A percentile compares a stretch with the other conserved stretches of the same genome.
phyloP scores from a whole-genome alignment of 2,113 vertebrate species.

The Jaculus jaculus region DNA sequence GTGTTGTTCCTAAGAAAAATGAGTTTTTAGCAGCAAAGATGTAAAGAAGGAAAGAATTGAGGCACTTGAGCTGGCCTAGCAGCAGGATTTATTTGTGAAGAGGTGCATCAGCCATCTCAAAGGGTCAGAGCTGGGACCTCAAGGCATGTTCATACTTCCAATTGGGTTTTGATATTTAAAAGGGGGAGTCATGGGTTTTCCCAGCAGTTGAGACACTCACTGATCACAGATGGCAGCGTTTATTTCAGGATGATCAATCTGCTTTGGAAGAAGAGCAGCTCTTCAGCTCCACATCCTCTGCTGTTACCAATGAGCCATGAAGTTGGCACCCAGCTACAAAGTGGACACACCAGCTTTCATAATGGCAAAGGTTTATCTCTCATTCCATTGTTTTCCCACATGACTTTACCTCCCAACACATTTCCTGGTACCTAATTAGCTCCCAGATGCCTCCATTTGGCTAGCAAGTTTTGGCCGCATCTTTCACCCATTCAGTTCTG shows the following conservation, averaged over 20 bases:
- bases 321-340: not conserved
- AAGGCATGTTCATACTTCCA: not conserved
- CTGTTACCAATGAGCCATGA: not conserved
- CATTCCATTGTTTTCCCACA: not conserved
- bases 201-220: not conserved
- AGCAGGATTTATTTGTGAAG: not conserved
- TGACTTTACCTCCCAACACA: not conserved
- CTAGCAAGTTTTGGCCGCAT: not conserved
- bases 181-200: not conserved
- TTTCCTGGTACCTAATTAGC: not conserved
- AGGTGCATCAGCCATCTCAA: not conserved
- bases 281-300: not conserved
- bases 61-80: not conserved
- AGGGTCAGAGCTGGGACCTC: not conserved
- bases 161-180: not conserved
- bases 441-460: not conserved
- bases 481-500: not conserved
- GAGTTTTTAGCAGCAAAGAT: not conserved
- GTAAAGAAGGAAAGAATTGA: not conserved
- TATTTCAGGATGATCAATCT: not conserved
- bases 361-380: not conserved
- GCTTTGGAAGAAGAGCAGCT: conserved; percentile 1
- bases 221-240: not conserved
- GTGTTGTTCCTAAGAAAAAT: not conserved
- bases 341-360: not conserved